Evolutionary conservation across 2,888 invertebrate species (phyloP), one percentile per base, ranked within the genome.

Genomic region (Ormyrus pomaceus): DNA sequence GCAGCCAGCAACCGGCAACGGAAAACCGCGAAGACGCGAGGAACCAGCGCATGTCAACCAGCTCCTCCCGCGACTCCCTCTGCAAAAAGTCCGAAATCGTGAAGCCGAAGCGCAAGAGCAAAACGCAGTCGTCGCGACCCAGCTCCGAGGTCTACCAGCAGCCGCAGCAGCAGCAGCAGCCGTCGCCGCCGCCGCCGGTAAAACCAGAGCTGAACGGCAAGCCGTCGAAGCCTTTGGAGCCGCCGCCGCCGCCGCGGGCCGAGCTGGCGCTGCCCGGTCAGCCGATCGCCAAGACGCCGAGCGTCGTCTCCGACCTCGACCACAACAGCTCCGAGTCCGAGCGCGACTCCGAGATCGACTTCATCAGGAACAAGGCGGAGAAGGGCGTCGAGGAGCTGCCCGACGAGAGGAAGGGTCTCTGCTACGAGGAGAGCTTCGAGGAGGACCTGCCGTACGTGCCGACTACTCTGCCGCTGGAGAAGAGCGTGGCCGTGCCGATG

Each of bases 381-480:
- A 93, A 93, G 83, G 93, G 93, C 75, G 93, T 92, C 45, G 92
- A 93, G 84, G 94, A 94, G 85, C 91, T 88, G 61, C 86, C 89
- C 0, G 90, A 94, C 68, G 97, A 97, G 89, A 93, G 95, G 83
- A 95, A 95, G 83, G 94, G 94, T 2, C 92, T 97, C 62, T 96
- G 97, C 65, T 94, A 94, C 85, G 95, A 96, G 88, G 96, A 96
- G 88, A 96, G 96, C 58, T 95, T 96, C 87, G 96, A 96, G 87
- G 94, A 94, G 76, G 95, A 95, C 86, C 92, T 97, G 87, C 97
- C 97, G 2, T 97, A 96, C 89, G 94, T 97, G 87, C 97, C 97
- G 77, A 97, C 97, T n/a, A 97, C 97, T 75, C 91, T 97, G 87
- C 97, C 97, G 34, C 93, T 94, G 89, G 97, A 97, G 91, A 94